Evolutionary conservation across 1,140 invertebrate genomes (phyloP), one percentile per base, ranked within the genome.

Genomic region (Halesus radiatus): DNA sequence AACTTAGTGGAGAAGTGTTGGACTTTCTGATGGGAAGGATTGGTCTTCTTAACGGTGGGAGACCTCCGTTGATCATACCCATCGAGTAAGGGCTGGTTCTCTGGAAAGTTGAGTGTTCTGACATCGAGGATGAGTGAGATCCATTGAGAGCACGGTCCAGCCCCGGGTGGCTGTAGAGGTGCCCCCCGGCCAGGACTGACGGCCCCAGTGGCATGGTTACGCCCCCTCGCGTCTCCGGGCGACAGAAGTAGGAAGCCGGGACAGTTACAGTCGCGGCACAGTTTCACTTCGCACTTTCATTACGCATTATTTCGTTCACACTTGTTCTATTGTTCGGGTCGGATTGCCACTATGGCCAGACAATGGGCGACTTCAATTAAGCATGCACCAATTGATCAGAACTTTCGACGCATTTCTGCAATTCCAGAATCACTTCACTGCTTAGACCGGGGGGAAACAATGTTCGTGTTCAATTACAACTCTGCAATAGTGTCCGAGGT

Each of bases 1-100:
- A 88, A 62, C 87, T 85, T 26, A 90, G 87, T 0, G 88, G 89
- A 6, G 89, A 84, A 1, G 89, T 90, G 83, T 89, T 87, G 4
- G 89, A 86, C 83, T 89, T 90, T 78, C 87, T 88, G 81, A 88
- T 84, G 0, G 89, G 88, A 52, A 90, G 78, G 76, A 89, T 88
- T 3, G 86, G 85, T 78, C 89, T 87, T 87, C 20, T 52, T 1
- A 45, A 13, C 26, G 53, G 16, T 7, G 15, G 72, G 72, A 20
- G 54, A 18, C 37, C 56, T 3, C 50, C 54, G 68, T 79, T 79
- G 23, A 79, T 1, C 23, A 54, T 50, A 26, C 20, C 45, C 26
- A 50, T 29, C 15, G 68, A 58, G 10, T 37, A 5, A 20, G 66
- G 45, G 74, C 66, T 77, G 16, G 20, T 68, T n/a, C 70, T 74